Conservation (phyloP, 2,888 invertebrate species). For the Lepeophtheirus nordmannii region DNA sequence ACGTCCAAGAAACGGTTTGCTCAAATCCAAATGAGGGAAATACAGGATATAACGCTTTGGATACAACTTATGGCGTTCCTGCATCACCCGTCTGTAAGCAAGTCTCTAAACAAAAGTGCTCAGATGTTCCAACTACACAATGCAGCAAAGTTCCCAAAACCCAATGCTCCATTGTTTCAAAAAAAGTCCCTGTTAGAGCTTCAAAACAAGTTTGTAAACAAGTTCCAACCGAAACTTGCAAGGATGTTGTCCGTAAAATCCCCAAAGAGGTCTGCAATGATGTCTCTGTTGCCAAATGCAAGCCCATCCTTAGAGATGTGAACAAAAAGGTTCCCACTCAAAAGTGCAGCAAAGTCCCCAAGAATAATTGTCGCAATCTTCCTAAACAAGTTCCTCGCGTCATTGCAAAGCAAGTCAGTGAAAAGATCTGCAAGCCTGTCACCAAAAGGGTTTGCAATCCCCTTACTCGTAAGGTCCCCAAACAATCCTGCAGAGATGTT, state of each 20-base stretch:
- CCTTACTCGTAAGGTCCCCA: constrained; percentile 3
- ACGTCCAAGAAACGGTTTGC: not conserved
- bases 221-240: constrained; percentile 11
- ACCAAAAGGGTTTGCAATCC: constrained; percentile 7
- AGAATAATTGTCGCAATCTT: constrained; percentile 19
- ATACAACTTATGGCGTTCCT: constrained; percentile 16
- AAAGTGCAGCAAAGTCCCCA: constrained; percentile 11
- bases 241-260: constrained; percentile 4
- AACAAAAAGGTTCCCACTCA: constrained; percentile 1
- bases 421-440: constrained; percentile 13
- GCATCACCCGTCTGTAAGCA: constrained; percentile 4
- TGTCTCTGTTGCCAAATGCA: constrained; percentile 11
- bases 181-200: not conserved
- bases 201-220: constrained; percentile 14
- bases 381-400: constrained; percentile 7
- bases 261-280: constrained; percentile 10
- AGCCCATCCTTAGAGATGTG: not conserved
- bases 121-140: not conserved
- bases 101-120: constrained; percentile 11
- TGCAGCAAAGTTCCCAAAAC: not conserved
- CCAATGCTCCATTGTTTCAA: constrained; percentile 9
- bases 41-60: not conserved
- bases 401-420: not conserved
- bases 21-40: not conserved
- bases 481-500: constrained; percentile 11